phyloP scores from a whole-genome alignment of 2,113 vertebrate genomes.

The Myiopsitta monachus region DNA sequence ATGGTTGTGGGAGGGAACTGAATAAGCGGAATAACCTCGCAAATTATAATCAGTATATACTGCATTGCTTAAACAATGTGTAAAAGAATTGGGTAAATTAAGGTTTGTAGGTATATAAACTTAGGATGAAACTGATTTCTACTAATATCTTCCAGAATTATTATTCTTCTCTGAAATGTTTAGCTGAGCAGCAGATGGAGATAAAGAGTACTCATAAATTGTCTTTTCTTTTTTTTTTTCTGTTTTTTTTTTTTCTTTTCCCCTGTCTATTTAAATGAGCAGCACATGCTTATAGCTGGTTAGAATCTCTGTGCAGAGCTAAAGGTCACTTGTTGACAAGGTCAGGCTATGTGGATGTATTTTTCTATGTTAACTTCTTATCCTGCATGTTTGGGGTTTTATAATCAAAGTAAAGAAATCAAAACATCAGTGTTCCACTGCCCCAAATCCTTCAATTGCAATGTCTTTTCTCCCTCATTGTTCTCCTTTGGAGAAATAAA shows the following conservation, averaged over 20 bases:
- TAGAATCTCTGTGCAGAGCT: not conserved
- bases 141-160: not conserved
- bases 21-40: not conserved
- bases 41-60: not conserved
- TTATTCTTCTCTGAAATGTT: not conserved
- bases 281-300: not conserved
- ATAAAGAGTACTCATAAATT: conserved; percentile 47
- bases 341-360: not conserved
- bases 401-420: not conserved
- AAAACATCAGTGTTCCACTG: not conserved
- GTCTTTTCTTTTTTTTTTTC: not conserved
- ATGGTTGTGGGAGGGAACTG: not conserved
- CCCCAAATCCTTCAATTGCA: not conserved
- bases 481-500: not conserved
- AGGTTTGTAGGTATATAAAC: not conserved
- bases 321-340: not conserved
- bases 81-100: not conserved
- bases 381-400: not conserved
- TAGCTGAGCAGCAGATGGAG: conserved; percentile 63
- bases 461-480: not conserved
- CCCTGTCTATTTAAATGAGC: not conserved
- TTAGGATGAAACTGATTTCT: not conserved
- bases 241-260: not conserved
- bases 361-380: not conserved
- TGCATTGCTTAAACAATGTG: not conserved